phyloP scores from a whole-genome alignment of 2,113 vertebrate species.

The Rana temporaria region DNA sequence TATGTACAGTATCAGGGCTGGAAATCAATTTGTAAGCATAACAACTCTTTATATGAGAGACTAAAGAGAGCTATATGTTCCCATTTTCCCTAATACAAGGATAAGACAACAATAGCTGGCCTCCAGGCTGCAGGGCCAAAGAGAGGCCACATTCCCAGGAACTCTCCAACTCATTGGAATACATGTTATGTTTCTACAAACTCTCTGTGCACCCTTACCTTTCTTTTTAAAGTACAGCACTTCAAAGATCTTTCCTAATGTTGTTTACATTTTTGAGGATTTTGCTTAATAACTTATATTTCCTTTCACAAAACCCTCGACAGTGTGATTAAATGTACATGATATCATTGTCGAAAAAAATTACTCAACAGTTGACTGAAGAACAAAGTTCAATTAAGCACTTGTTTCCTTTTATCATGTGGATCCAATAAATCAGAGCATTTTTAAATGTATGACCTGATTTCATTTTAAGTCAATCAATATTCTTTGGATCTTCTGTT shows the following conservation, averaged over 20 bases:
- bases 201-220: conserved; percentile 47
- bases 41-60: conserved; percentile 17
- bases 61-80: conserved; percentile 21
- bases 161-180: conserved; percentile 25
- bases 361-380: neutral
- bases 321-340: conserved; percentile 39
- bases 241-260: conserved; percentile 43
- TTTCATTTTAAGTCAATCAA: neutral
- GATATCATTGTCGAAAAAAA: conserved; percentile 14
- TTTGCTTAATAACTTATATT: conserved; percentile 43
- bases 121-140: conserved; percentile 25
- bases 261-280: conserved; percentile 51
- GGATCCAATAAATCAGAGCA: conserved; percentile 2
- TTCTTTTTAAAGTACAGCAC: conserved; percentile 9
- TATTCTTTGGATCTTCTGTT: neutral
- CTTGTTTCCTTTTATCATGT: conserved; percentile 30
- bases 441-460: neutral
- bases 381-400: neutral
- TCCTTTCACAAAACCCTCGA: conserved; percentile 27
- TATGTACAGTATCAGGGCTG: neutral
- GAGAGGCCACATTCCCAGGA: conserved; percentile 44
- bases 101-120: conserved; percentile 22
- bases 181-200: conserved; percentile 32
- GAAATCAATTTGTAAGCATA: conserved; percentile 14
- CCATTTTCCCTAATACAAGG: conserved; percentile 23